A percentile compares a stretch with the other conserved stretches of the same genome.
Conservation (phyloP, 2,888 invertebrate genomes). For the Thereva nobilitata region DNA sequence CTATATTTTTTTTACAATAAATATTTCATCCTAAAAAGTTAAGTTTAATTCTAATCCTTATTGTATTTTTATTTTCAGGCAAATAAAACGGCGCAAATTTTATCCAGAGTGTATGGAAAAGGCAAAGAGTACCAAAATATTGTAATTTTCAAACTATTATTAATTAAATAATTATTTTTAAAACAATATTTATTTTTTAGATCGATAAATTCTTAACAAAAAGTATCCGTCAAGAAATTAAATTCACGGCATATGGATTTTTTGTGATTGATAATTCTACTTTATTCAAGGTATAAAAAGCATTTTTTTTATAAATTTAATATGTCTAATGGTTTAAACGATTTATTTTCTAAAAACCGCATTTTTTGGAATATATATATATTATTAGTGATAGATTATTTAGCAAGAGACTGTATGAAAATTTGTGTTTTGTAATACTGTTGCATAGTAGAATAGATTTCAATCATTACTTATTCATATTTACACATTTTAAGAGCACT, state of each 20-base stretch:
- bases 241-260: conserved; percentile 57
- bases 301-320: conserved; percentile 4
- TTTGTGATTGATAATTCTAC: conserved; percentile 56
- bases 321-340: not conserved
- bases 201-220: conserved; percentile 57
- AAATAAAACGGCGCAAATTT: conserved; percentile 52
- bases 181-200: conserved; percentile 43
- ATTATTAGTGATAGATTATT: too few relatives aligned
- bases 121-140: conserved; percentile 54
- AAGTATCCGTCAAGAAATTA: conserved; percentile 55
- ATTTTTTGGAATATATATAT: too few relatives aligned
- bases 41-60: not conserved
- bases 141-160: conserved; percentile 44
- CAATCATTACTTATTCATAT: too few relatives aligned
- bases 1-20: not conserved
- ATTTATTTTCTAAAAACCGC: not conserved
- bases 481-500: too few relatives aligned
- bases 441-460: too few relatives aligned
- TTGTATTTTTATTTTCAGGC: conserved; percentile 48
- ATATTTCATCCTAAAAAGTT: not conserved
- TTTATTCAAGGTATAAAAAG: conserved; percentile 51
- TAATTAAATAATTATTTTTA: not conserved
- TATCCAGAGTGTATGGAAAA: conserved; percentile 53
- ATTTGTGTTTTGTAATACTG: too few relatives aligned
- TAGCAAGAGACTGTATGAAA: too few relatives aligned